Conservation (phyloP, 2,888 invertebrate genomes). For the Epirrita christyi region DNA sequence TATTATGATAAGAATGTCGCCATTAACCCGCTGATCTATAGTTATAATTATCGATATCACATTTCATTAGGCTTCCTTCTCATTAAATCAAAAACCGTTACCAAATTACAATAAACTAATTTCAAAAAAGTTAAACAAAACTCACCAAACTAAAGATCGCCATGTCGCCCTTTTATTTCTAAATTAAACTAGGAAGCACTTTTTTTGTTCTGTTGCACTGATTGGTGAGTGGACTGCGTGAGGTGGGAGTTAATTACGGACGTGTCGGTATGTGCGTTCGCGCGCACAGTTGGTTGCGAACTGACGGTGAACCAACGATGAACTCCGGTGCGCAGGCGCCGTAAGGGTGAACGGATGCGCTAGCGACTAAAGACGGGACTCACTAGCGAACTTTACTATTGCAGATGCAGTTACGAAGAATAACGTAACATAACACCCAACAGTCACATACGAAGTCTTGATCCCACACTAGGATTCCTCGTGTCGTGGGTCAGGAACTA, state of each 20-base stretch:
- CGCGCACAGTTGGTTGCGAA: constrained; percentile 64
- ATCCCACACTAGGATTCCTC: too few species aligned
- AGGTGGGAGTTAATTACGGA: constrained; percentile 10
- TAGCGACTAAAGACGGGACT: constrained; percentile 9
- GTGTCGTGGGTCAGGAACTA: too few species aligned
- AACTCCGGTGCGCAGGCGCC: constrained; percentile 20
- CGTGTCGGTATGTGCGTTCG: constrained; percentile 53
- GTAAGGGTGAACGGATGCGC: constrained; percentile 29
- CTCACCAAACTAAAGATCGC: constrained; percentile 67
- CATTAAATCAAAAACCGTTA: constrained; percentile 7
- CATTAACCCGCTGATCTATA: constrained; percentile 28
- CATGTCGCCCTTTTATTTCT: constrained; percentile 66
- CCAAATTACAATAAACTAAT: constrained; percentile 5
- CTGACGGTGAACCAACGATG: constrained; percentile 46
- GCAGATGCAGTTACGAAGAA: background rate
- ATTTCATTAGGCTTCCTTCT: constrained; percentile 17
- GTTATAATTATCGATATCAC: constrained; percentile 22
- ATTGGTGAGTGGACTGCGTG: constrained; percentile 36
- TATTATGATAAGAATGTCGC: constrained; percentile 25
- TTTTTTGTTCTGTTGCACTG: constrained; percentile 59
- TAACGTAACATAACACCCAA: too few species aligned
- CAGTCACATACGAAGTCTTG: too few species aligned
- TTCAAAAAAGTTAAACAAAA: constrained; percentile 28
- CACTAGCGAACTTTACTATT: constrained; percentile 11
- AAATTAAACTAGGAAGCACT: constrained; percentile 72